Percentiles rank a stretch among this genome's conserved stretches.
Conservation (phyloP, 2,888 invertebrate species). For the Cerastis rubricosa region DNA sequence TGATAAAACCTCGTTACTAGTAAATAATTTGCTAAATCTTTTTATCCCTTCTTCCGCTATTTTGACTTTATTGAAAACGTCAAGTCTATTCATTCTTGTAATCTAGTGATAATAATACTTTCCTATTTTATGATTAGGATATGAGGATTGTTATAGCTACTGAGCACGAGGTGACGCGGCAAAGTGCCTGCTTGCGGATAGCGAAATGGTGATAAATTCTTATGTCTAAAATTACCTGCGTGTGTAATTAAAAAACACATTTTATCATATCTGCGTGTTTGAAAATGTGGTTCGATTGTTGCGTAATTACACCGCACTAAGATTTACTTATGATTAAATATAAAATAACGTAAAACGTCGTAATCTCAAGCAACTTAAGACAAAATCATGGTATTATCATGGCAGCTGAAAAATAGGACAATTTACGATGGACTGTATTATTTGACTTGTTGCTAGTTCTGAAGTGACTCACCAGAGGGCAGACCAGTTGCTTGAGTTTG, state of each 20-base stretch:
- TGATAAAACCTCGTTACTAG: conserved; percentile 38
- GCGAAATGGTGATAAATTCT: conserved; percentile 56
- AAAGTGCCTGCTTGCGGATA: conserved; percentile 28
- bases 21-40: conserved; percentile 27
- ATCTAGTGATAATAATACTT: conserved; percentile 63
- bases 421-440: conserved; percentile 18
- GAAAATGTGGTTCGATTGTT: conserved; percentile 31
- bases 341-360: conserved; percentile 38
- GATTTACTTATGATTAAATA: conserved; percentile 43
- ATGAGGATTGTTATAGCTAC: conserved; percentile 31
- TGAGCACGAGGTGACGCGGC: conserved; percentile 29
- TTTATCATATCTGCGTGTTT: conserved; percentile 28
- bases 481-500: conserved; percentile 49
- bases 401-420: conserved; percentile 49
- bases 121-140: conserved; percentile 65
- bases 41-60: conserved; percentile 37
- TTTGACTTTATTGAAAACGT: conserved; percentile 52
- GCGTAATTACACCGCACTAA: conserved; percentile 24
- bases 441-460: conserved; percentile 37
- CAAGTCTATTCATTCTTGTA: conserved; percentile 63
- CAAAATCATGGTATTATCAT: conserved; percentile 16
- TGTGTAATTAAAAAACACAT: conserved; percentile 16
- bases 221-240: conserved; percentile 38
- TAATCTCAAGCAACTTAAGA: conserved; percentile 43
- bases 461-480: conserved; percentile 19